These are phyloP conservation scores for Epinephelus malabaricus DNA, from an alignment of 2,797 vertebrate species.

Conservation along the genomic window DNA sequence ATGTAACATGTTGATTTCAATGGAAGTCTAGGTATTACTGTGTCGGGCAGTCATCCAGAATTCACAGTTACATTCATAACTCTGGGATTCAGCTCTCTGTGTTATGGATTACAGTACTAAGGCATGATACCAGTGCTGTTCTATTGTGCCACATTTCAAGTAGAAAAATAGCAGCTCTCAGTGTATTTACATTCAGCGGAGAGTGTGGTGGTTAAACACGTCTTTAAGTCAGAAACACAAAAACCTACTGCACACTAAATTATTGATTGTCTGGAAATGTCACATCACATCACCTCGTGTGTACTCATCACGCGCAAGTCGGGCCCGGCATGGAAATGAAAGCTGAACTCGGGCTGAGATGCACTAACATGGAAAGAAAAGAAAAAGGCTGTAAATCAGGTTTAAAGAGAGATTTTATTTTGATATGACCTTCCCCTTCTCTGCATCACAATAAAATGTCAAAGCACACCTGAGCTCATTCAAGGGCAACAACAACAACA, in stretches of 20 bases:
- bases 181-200: constrained; percentile 18
- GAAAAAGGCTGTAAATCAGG: background rate
- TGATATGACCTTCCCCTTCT: constrained; percentile 39
- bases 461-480: constrained; percentile 48
- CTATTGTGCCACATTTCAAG: background rate
- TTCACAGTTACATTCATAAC: background rate
- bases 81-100: background rate
- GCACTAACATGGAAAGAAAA: background rate
- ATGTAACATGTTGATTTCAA: background rate
- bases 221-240: constrained; percentile 7
- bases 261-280: constrained; percentile 50
- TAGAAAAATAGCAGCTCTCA: background rate
- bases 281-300: constrained; percentile 27
- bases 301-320: background rate
- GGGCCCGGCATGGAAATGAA: background rate
- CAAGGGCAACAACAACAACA: constrained; percentile 40
- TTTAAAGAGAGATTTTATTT: constrained; percentile 31
- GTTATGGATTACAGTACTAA: background rate
- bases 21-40: background rate
- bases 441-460: constrained; percentile 39
- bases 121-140: background rate
- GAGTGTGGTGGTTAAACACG: background rate
- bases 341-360: background rate
- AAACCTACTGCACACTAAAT: constrained; percentile 33
- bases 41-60: background rate